A percentile compares a stretch with the other conserved stretches of the same genome.
Evolutionary conservation across 2,113 vertebrate genomes (phyloP).

Genomic region (Bubalus kerabau): DNA sequence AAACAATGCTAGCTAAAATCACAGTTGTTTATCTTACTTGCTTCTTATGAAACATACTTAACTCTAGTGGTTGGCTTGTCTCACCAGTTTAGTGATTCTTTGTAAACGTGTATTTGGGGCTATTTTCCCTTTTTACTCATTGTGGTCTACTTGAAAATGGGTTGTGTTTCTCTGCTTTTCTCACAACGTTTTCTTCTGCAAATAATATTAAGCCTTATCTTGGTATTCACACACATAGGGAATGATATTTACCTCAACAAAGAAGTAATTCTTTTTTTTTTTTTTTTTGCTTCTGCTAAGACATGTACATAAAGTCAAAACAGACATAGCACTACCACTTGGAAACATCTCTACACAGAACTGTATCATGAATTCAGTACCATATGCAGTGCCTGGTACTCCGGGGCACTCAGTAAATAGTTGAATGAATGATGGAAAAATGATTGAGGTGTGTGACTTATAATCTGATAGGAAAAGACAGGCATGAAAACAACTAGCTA

Average conservation of each 20-base stretch:
- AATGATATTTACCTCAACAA: not conserved
- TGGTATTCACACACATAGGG: not conserved
- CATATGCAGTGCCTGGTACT: not conserved
- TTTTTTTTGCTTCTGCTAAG: not conserved
- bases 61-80: not conserved
- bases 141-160: not conserved
- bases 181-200: not conserved
- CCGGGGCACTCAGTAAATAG: not conserved
- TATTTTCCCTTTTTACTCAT: not conserved
- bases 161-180: not conserved
- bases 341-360: not conserved
- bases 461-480: not conserved
- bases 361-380: not conserved
- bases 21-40: not conserved
- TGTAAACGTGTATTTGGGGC: not conserved
- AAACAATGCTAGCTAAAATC: slow-evolving; percentile 12
- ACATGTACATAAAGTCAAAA: not conserved
- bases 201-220: not conserved
- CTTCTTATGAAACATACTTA: slow-evolving; percentile 9
- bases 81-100: slow-evolving; percentile 8
- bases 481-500: not conserved
- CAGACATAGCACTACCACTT: not conserved
- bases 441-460: not conserved
- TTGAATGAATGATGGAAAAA: not conserved
- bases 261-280: not conserved